These are phyloP conservation scores for Apeira syringaria DNA, from an alignment of 2,888 invertebrate genomes.

Conservation along the genomic window DNA sequence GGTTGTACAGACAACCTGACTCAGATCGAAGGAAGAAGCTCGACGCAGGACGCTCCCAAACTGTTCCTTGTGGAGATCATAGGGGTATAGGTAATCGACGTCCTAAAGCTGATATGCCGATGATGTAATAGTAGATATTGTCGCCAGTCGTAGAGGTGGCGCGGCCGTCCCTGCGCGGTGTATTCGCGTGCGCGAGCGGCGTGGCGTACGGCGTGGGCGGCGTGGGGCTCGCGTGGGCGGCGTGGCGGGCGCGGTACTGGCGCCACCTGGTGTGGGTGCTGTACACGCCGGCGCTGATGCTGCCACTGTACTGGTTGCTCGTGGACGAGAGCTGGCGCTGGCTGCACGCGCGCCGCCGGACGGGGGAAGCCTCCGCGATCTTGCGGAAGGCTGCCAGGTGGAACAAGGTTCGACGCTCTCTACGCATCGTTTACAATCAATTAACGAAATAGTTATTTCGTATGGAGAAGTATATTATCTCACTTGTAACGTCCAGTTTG, in stretches of 20 bases:
- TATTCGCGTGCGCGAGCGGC: constrained; percentile 69
- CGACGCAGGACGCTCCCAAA: no score
- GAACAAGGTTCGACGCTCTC: constrained; percentile 78
- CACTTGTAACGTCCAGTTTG: no score
- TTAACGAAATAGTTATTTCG: no score
- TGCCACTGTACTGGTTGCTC: constrained; percentile 87
- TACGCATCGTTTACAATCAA: no score
- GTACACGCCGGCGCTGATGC: constrained; percentile 87
- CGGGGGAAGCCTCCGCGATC: constrained; percentile 81
- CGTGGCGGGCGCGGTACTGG: constrained; percentile 85
- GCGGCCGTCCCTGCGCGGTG: constrained; percentile 61
- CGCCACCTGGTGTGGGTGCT: constrained; percentile 84
- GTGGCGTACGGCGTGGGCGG: constrained; percentile 78
- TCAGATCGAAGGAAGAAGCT: no score
- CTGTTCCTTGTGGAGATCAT: no score
- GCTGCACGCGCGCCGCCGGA: constrained; percentile 86
- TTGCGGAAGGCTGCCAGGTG: constrained; percentile 85
- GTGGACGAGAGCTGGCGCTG: constrained; percentile 90
- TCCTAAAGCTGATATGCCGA: no score
- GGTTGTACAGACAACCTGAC: no score
- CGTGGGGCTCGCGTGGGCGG: constrained; percentile 72
- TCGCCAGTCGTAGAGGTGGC: constrained; percentile 65
- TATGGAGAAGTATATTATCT: no score
- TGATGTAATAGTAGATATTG: no score
- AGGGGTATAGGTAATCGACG: no score